Base-by-base conservation (phyloP, 1,140 invertebrate genomes). In the Lucilia cuprina region DNA sequence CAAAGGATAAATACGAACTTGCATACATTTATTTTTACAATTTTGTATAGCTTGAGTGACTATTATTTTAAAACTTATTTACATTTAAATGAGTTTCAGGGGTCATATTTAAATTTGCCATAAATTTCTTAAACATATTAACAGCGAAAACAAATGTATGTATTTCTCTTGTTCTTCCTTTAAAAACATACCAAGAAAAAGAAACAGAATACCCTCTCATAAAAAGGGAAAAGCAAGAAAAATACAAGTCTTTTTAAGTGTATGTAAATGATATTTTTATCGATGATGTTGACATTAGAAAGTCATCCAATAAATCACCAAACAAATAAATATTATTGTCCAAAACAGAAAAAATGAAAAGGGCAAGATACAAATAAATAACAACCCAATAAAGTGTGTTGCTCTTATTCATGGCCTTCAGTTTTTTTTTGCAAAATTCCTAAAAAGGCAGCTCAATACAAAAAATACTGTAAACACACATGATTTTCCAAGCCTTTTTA, bases 251-350 rank as follows among this genome's bases (percentile, higher is more conserved):
- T 17, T 41, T 77, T 77, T 41, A 77, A 77, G 30, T 77, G 34
- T 77, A 77, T 77, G 74, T 77, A 77, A 77, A 77, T 77, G 74
- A 77, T 77, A 77, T 77, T 77, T 77, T 77, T 77, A 77, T 77
- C 74, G 74, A 77, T 77, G 74, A 77, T 77, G 74, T 77, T 77
- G 74, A 77, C 74, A 77, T 77, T 77, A 12, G 74, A 77, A 77
- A 77, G 74, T 77, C 74, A 77, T 77, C 74, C 74, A 77, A 77
- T 77, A 77, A 77, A 77, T 77, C 74, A 77, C 74, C 74, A 17
- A 77, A 77, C 35, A 77, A 77, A 77, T 77, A 77, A 77, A 77
- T 35, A 77, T 77, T 77, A 77, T 77, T 77, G 74, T 77, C 34
- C 34, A 41, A 77, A 17, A 41, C 3, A 5, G 10, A 41, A 41